Conservation (phyloP, 2,888 invertebrate genomes). For the Leptinotarsa juncta region DNA sequence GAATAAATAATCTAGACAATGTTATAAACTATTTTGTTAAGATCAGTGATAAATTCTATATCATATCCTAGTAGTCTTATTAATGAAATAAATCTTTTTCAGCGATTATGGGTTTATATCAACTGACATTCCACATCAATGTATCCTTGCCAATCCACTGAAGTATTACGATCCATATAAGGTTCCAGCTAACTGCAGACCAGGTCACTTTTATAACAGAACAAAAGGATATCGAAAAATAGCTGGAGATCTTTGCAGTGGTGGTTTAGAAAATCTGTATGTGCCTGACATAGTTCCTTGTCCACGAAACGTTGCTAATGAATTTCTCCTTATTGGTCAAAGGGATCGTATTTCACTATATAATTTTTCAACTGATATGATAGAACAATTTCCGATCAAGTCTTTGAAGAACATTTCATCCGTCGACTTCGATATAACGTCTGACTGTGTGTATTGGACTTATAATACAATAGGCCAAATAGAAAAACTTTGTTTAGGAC, state of each 20-base stretch:
- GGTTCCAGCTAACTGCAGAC: conserved; percentile 75
- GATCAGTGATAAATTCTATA: not conserved
- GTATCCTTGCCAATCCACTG: conserved; percentile 55
- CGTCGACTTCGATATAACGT: conserved; percentile 85
- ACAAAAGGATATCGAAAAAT: conserved; percentile 91
- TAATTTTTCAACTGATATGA: conserved; percentile 53
- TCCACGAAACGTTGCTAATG: conserved; percentile 75
- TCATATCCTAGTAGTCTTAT: not conserved
- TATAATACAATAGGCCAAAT: conserved; percentile 85
- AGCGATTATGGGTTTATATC: conserved; percentile 83
- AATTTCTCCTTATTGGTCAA: conserved; percentile 85
- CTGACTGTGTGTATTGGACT: conserved; percentile 90
- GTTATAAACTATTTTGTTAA: too few species aligned
- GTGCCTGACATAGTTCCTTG: conserved; percentile 79
- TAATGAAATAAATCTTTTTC: conserved; percentile 45
- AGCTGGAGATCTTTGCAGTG: conserved; percentile 81
- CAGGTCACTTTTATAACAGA: conserved; percentile 80
- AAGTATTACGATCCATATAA: conserved; percentile 74
- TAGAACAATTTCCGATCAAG: conserved; percentile 76
- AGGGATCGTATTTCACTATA: conserved; percentile 76
- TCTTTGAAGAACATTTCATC: conserved; percentile 84
- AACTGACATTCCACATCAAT: conserved; percentile 69
- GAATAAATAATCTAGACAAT: too few species aligned
- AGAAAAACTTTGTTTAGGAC: conserved; percentile 78
- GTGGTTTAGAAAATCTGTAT: conserved; percentile 78